phyloP scores from a whole-genome alignment of 2,113 vertebrate species.

The Leptosomus discolor region DNA sequence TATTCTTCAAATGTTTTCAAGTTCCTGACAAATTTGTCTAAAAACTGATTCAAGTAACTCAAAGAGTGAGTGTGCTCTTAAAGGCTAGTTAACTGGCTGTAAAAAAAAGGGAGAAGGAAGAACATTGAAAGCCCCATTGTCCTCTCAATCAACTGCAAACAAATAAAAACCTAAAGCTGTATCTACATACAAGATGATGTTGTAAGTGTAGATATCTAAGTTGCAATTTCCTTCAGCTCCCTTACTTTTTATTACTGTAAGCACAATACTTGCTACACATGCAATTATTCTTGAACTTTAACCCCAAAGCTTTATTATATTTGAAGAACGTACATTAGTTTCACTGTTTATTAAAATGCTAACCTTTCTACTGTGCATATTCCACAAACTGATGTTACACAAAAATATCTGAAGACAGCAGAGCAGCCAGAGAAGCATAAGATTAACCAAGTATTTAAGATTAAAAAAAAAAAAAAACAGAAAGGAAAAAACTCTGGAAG shows the following conservation, averaged over 20 bases:
- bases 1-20: neutral
- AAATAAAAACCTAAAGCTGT: neutral
- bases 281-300: neutral
- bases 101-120: neutral
- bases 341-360: neutral
- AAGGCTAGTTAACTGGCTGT: neutral
- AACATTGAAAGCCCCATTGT: neutral
- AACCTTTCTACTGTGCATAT: neutral
- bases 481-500: neutral
- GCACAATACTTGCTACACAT: neutral
- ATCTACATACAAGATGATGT: neutral
- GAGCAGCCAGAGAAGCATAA: neutral
- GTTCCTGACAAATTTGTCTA: neutral
- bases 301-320: neutral
- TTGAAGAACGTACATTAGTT: neutral
- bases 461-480: neutral
- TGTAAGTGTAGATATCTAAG: neutral
- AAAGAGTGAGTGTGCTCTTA: rapidly evolving
- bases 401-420: neutral
- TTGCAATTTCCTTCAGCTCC: constrained; percentile 3
- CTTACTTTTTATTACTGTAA: neutral
- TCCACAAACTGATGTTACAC: neutral
- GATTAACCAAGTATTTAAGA: neutral
- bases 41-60: neutral
- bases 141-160: neutral